Conservation (phyloP, 2,113 vertebrate species). For the Hypocryptadius cinnamomeus region DNA sequence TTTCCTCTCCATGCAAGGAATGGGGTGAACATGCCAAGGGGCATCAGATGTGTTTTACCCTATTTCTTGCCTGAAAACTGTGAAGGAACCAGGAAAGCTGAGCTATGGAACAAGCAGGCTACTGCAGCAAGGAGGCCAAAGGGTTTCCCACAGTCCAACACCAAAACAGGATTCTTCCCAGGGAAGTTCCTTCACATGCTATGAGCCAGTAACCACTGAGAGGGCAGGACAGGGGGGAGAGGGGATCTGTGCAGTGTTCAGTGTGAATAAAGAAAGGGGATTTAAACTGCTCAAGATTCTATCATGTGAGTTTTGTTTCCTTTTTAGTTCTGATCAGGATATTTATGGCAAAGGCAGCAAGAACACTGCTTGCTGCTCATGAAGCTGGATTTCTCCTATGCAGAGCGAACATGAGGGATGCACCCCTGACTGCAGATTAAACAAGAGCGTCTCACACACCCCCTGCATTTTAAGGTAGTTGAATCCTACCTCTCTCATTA, state of each 20-base stretch:
- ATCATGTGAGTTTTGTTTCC: neutral
- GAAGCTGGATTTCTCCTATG: neutral
- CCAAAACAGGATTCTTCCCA: neutral
- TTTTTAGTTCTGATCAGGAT: neutral
- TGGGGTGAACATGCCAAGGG: accelerated
- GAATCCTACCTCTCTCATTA: neutral
- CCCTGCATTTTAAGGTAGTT: neutral
- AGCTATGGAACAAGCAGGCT: neutral
- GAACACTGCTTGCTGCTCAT: neutral
- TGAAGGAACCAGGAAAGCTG: neutral
- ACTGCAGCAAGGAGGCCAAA: neutral
- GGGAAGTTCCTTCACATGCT: neutral
- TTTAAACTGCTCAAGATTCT: neutral
- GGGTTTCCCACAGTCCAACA: neutral
- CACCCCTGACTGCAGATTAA: neutral
- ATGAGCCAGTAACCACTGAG: neutral
- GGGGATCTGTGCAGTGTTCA: neutral
- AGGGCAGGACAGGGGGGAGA: neutral
- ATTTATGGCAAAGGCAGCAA: neutral
- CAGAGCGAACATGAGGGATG: neutral
- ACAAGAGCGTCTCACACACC: neutral
- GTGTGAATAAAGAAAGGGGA: neutral
- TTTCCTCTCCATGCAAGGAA: neutral
- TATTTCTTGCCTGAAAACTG: neutral
- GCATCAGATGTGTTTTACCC: neutral